Base-by-base conservation (phyloP, 2,797 vertebrate species). In the Enteromius thamalakanensis region DNA sequence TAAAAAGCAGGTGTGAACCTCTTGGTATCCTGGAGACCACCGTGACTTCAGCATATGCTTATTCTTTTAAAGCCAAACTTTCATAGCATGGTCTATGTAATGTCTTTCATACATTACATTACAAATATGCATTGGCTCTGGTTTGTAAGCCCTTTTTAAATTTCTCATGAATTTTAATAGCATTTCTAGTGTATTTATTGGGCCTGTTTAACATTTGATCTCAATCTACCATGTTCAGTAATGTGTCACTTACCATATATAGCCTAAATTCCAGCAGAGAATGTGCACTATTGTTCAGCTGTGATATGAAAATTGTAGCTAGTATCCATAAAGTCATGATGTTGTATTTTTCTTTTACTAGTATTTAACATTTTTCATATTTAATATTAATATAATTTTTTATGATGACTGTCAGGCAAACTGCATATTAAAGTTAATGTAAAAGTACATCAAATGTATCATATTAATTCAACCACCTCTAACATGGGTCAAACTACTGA, bases 1-100 rank as follows among this genome's bases (percentile, higher is more conserved):
- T 93, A 93, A 93, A 91, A 87, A 86, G 85, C 90, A 88, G 90
- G 91, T 90, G 86, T 92, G 89, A 94, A 91, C 90, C 88, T 92
- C 49, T 26, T 81, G 42, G 86, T 91, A 91, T 92, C 93, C 91
- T 90, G 89, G 80, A 90, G 93, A 94, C 93, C 92, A 94, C 92
- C 93, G 32, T 92, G 91, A 91, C 84, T 88, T 76, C 37, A 85
- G 68, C 79, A 85, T 77, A 51, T 76, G 70, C 70, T 76, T 64
- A 53, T 65, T 74, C 32, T 68, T 81, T 84, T 75, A 83, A 85
- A 75, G 79, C 37, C 76, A 69, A 79, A 76, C 72, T 75, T 82
- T 76, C 71, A 77, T 78, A 69, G 69, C 68, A 79, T 58, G 65
- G 37, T 76, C 60, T 76, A 40, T 42, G 21, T 62, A 60, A 80